These are phyloP conservation scores for Halichoerus grypus DNA, from an alignment of 2,113 vertebrate genomes.

Conservation along the genomic window DNA sequence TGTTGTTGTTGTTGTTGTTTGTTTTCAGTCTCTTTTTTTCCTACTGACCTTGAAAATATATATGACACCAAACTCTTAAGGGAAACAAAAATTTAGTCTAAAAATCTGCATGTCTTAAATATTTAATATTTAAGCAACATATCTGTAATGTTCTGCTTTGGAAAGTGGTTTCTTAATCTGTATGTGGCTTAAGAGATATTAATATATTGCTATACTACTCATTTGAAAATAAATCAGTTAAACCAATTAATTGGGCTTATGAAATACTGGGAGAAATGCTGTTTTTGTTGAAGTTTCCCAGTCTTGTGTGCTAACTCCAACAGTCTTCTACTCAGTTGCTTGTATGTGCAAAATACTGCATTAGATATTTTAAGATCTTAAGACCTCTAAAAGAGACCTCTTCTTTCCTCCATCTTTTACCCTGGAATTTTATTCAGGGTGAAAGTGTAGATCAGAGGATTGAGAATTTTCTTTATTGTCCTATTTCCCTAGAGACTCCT, in stretches of 20 bases:
- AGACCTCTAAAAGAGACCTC: not conserved
- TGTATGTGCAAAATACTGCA: not conserved
- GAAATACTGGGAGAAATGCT: not conserved
- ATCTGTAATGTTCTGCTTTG: not conserved
- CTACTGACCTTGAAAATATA: slow-evolving; percentile 9
- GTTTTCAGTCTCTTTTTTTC: not conserved
- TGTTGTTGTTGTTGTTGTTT: not conserved
- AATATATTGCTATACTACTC: not conserved
- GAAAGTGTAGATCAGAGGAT: not conserved
- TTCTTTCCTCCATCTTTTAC: not conserved
- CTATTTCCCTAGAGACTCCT: not conserved
- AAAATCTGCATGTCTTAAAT: slow-evolving; percentile 25
- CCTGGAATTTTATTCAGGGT: not conserved
- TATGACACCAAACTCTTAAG: slow-evolving; percentile 21
- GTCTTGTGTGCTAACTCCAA: not conserved
- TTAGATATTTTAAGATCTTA: not conserved
- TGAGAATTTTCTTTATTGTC: not conserved
- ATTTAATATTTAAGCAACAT: slow-evolving; percentile 23
- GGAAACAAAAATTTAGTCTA: not conserved
- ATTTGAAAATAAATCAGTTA: slow-evolving; percentile 16
- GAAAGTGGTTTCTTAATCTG: not conserved
- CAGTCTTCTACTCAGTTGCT: not conserved
- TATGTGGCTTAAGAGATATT: not conserved
- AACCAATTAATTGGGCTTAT: not conserved
- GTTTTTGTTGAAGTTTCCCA: not conserved